phyloP scores from a whole-genome alignment of 2,888 invertebrate genomes.

The Trissolcus japonicus region DNA sequence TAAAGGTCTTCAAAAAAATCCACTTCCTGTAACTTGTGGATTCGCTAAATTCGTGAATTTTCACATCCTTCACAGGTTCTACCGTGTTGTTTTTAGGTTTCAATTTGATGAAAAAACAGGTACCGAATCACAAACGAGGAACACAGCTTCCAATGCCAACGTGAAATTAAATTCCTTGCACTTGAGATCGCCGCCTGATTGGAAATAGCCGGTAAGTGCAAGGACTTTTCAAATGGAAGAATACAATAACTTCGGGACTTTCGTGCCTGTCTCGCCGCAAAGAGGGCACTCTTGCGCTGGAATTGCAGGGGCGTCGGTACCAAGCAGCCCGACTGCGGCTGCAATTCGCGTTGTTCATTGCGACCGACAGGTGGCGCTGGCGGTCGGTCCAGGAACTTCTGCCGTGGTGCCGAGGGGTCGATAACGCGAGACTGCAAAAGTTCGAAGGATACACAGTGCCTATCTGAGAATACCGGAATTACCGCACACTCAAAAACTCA shows the following conservation, averaged over 20 bases:
- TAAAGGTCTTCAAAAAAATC: too few species aligned
- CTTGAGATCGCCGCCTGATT: neutral
- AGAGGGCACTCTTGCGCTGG: neutral
- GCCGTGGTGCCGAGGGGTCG: constrained; percentile 15
- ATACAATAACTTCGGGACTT: constrained; percentile 24
- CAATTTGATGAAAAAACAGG: constrained; percentile 2
- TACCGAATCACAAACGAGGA: constrained; percentile 15
- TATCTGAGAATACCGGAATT: constrained; percentile 21
- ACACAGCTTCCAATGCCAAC: constrained; percentile 22
- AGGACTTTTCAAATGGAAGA: constrained; percentile 8
- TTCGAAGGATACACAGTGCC: constrained; percentile 11
- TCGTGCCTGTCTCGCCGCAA: neutral
- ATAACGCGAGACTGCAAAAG: constrained; percentile 25
- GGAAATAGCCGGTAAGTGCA: neutral
- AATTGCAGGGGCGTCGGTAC: constrained; percentile 17
- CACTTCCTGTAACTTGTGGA: neutral
- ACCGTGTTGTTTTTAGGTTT: neutral
- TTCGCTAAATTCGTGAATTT: neutral
- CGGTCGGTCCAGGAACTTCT: constrained; percentile 25
- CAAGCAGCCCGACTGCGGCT: constrained; percentile 7
- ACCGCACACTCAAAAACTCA: constrained; percentile 17
- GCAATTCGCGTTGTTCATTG: neutral
- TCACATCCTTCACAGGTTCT: neutral
- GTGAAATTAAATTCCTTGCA: neutral
- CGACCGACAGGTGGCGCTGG: constrained; percentile 12